phyloP scores from a whole-genome alignment of 1,140 invertebrate genomes.

The Capitella teleta region DNA sequence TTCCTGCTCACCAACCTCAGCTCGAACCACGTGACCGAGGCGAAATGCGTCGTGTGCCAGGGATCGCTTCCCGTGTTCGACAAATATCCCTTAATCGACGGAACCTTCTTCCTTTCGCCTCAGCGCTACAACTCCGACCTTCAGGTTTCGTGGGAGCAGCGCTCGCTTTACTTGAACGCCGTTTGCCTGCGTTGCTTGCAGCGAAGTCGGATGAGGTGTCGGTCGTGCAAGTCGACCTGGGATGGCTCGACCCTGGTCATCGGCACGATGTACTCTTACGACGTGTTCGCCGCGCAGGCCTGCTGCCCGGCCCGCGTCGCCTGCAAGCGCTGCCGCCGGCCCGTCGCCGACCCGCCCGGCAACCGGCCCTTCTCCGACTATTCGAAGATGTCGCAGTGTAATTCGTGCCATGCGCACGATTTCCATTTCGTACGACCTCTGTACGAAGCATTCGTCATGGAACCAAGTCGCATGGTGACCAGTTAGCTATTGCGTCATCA shows the following conservation, averaged over 20 bases:
- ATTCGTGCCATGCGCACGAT: constrained; percentile 77
- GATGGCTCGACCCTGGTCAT: constrained; percentile 56
- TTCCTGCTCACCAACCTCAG: constrained; percentile 35
- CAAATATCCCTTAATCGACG: constrained; percentile 79
- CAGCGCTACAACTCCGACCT: constrained; percentile 7
- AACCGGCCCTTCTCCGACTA: constrained; percentile 92
- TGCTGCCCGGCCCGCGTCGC: constrained; percentile 86
- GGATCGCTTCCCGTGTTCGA: constrained; percentile 84
- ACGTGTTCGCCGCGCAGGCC: constrained; percentile 91
- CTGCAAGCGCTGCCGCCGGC: constrained; percentile 31
- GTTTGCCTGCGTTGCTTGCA: constrained; percentile 10
- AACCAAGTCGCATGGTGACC: too few relatives aligned
- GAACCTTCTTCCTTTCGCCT: constrained; percentile 69
- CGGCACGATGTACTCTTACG: constrained; percentile 94
- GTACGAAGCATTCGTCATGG: constrained; percentile 26
- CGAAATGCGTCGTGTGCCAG: constrained; percentile 64
- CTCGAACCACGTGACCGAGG: constrained; percentile 17
- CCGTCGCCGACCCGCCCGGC: constrained; percentile 36
- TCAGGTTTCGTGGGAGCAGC: constrained; percentile 61
- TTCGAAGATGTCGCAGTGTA: constrained; percentile 80
- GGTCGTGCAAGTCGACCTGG: constrained; percentile 62
- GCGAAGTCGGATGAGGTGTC: constrained; percentile 60
- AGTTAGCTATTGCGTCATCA: too few relatives aligned
- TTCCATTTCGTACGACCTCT: constrained; percentile 85
- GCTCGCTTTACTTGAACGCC: constrained; percentile 70